phyloP scores from a whole-genome alignment of 2,888 invertebrate species.

The Lasioglossum figueresi region DNA sequence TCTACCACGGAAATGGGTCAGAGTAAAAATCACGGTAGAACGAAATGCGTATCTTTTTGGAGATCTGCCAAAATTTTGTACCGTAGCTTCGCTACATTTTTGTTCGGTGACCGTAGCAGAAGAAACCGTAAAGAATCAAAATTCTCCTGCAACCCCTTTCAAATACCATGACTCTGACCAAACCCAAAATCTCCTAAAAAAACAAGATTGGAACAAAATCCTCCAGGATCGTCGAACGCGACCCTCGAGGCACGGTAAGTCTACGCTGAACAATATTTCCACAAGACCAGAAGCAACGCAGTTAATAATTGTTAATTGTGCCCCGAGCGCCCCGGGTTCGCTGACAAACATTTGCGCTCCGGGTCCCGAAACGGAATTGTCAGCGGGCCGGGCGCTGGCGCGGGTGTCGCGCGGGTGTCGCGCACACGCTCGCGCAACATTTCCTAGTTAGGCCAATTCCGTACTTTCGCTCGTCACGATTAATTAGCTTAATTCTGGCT shows the following conservation, averaged over 20 bases:
- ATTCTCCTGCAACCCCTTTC: no score
- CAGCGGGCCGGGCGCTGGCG: background rate
- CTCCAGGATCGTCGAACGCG: no score
- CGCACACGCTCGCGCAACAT: conserved; percentile 48
- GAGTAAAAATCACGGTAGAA: background rate
- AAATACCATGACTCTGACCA: no score
- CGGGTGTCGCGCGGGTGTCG: background rate
- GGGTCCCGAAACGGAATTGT: background rate
- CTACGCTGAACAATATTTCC: background rate
- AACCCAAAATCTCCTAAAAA: background rate
- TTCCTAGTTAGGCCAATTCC: conserved; percentile 77
- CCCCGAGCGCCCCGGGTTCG: background rate
- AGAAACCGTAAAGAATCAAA: no score
- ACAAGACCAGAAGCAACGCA: background rate
- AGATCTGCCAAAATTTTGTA: background rate
- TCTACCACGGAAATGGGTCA: background rate
- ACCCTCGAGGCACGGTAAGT: no score
- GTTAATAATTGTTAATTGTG: background rate
- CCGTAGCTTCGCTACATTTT: no score
- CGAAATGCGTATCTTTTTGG: background rate
- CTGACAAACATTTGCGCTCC: background rate
- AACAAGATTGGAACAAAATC: no score
- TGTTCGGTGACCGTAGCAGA: no score
- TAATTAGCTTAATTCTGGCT: conserved; percentile 81
- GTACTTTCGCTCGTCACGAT: conserved; percentile 78